Conservation (phyloP, 64 coral and sea anemone genomes). For the Porites australiensis region DNA sequence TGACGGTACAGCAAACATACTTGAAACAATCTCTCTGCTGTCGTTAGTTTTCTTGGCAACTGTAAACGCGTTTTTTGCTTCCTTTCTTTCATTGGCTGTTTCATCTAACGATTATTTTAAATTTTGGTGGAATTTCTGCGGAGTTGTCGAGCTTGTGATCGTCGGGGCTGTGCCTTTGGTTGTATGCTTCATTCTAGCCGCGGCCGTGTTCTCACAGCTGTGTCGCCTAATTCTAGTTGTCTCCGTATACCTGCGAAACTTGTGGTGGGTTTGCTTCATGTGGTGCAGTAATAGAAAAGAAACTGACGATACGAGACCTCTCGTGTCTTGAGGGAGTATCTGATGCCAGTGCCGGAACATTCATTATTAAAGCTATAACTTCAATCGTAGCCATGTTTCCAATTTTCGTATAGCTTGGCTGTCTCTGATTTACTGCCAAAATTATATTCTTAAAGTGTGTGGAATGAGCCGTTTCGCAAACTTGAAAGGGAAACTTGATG, state of each 20-base stretch:
- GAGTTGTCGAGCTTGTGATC: slow-evolving; percentile 26
- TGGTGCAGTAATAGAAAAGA: background rate
- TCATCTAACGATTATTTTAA: slow-evolving; percentile 29
- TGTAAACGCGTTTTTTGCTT: slow-evolving; percentile 49
- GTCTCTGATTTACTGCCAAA: no score
- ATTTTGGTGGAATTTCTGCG: slow-evolving; percentile 12
- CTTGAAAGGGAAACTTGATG: background rate
- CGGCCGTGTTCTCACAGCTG: background rate
- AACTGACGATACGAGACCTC: background rate
- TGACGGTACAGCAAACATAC: slow-evolving; percentile 47
- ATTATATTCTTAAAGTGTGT: slow-evolving; percentile 2
- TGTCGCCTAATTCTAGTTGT: background rate
- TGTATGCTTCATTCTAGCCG: slow-evolving; percentile 45
- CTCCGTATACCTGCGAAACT: background rate
- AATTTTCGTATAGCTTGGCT: slow-evolving; percentile 11
- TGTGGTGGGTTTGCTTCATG: background rate
- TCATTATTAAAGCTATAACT: slow-evolving; percentile 9
- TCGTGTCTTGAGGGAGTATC: slow-evolving; percentile 36
- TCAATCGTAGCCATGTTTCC: background rate
- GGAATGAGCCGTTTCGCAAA: slow-evolving; percentile 2
- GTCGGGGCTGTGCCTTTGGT: slow-evolving; percentile 46
- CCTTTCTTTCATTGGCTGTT: slow-evolving; percentile 43
- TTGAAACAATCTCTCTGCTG: slow-evolving; percentile 74
- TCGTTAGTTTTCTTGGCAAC: slow-evolving; percentile 63
- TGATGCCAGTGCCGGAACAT: slow-evolving; percentile 2